phyloP scores from a whole-genome alignment of 1,140 invertebrate species.

The Asobara japonica region DNA sequence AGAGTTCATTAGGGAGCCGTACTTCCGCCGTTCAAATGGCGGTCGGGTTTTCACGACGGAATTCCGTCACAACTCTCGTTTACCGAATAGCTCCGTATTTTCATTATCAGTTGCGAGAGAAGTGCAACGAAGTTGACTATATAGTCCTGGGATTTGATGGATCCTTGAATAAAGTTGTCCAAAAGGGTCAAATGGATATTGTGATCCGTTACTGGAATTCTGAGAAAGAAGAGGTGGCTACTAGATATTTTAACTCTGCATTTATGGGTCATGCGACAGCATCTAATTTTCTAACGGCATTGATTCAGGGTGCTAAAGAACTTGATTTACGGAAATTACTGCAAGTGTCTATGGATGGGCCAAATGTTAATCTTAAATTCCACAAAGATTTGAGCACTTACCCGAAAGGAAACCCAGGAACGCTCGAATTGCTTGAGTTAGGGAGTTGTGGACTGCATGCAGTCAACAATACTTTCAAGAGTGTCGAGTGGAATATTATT shows the following conservation, averaged over 20 bases:
- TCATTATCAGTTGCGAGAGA: constrained; percentile 21
- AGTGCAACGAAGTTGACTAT: constrained; percentile 30
- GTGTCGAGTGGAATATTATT: constrained; percentile 33
- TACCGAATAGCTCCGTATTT: constrained; percentile 40
- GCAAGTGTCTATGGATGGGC: constrained; percentile 30
- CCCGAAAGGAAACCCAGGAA: not conserved
- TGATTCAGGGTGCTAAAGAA: no score
- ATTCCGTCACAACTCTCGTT: no score
- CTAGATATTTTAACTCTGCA: constrained; percentile 33
- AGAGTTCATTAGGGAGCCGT: no score
- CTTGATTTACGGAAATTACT: no score
- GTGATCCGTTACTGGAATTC: constrained; percentile 34
- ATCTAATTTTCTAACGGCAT: constrained; percentile 25
- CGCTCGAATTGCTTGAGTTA: not conserved
- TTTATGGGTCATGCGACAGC: constrained; percentile 32
- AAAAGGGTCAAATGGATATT: constrained; percentile 41
- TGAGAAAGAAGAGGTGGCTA: constrained; percentile 25
- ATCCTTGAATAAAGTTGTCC: constrained; percentile 38
- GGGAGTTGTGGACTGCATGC: constrained; percentile 37
- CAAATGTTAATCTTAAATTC: constrained; percentile 29
- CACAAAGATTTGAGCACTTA: constrained; percentile 2
- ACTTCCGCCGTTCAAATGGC: no score
- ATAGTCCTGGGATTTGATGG: constrained; percentile 44
- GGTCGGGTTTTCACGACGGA: no score
- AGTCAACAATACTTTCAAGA: constrained; percentile 34